Conservation (phyloP, 2,113 vertebrate genomes). For the Paramormyrops kingsleyae region DNA sequence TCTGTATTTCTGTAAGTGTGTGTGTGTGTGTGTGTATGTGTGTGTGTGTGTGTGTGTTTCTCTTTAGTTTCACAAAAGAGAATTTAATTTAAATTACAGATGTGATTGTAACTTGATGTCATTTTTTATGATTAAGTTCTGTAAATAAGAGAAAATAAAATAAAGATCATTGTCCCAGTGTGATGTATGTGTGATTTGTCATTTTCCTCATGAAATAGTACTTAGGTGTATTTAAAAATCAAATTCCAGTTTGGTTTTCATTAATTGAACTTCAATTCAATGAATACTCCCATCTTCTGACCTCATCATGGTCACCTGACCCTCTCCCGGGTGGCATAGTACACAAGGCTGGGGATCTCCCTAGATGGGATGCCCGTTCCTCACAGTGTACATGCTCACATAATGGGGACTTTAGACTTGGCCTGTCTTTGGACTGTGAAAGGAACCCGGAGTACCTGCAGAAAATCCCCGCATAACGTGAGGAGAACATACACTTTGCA, state of each 20-base stretch:
- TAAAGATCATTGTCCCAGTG: constrained; percentile 38
- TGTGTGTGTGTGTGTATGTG: neutral
- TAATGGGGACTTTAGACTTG: neutral
- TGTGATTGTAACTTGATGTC: constrained; percentile 43
- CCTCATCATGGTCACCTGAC: neutral
- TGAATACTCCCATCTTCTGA: neutral
- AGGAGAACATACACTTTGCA: neutral
- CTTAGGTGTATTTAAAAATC: neutral
- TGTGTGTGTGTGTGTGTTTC: constrained; percentile 16
- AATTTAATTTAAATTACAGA: constrained; percentile 50
- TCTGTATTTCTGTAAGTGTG: constrained; percentile 28
- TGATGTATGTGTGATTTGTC: neutral
- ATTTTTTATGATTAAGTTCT: constrained; percentile 39
- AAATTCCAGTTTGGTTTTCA: neutral
- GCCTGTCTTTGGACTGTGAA: neutral
- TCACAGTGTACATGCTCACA: neutral
- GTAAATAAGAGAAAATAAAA: constrained; percentile 50
- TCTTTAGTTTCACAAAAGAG: constrained; percentile 31
- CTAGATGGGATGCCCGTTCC: neutral
- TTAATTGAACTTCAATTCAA: neutral
- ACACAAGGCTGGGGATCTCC: neutral
- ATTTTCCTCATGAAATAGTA: neutral
- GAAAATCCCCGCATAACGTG: neutral
- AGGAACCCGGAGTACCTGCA: neutral
- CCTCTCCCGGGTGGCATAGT: neutral